Base-by-base conservation (phyloP, 2,113 vertebrate species). In the Scomber scombrus region DNA sequence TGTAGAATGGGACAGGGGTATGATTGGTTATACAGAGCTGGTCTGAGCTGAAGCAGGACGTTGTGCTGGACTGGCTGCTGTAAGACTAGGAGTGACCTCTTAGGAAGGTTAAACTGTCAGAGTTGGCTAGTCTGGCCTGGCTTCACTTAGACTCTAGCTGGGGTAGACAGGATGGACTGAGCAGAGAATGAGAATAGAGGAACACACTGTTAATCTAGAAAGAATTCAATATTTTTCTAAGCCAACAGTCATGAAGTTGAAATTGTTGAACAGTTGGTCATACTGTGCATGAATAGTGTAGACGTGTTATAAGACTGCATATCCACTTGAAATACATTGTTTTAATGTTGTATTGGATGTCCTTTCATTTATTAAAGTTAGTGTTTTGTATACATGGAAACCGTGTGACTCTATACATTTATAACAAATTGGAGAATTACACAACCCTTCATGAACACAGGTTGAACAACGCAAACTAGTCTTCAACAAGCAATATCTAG, bases 41-140 rank as follows among this genome's bases (percentile, higher is more conserved):
- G 66, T 49, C 71, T 34, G 72, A 40, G 54, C 75, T 57, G 78
- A 51, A 55, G 75, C 56, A 16, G 60, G 78, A 78, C 81, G 54
- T 74, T 23, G 40, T 23, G 60, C 58, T 61, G 67, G 73, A 68
- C 61, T 7, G 62, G 68, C 65, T 67, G 83, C 75, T 56, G 72
- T 74, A 51, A 57, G 80, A 71, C 54, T 29, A 64, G 50, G 47
- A 73, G 34, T 71, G 86, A 93, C 89, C 87, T 84, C 66, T 68
- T 58, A 67, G 47, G 81, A 85, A 81, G 88, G 89, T 87, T 64
- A 75, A 85, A 80, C 80, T 83, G 81, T 89, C 87, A 87, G 74
- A 71, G 65, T 71, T 86, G 83, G 81, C 82, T 64, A 58, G 65
- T 81, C 69, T 54, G 80, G 73, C 16, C 81, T 74, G 83, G 81